phyloP scores from a whole-genome alignment of 1,140 invertebrate species.

The Bicyclus anynana region DNA sequence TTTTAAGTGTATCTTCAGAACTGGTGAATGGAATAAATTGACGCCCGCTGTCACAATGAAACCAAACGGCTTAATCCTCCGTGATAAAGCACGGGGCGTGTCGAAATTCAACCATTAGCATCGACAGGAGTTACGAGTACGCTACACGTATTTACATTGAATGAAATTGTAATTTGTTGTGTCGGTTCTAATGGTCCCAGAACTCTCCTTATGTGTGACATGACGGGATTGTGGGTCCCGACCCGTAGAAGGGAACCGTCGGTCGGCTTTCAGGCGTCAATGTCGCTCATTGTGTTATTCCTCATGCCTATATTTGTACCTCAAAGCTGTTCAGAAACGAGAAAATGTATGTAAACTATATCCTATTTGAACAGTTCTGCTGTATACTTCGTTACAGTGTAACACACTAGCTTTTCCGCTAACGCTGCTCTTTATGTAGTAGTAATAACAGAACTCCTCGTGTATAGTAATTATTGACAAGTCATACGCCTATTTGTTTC shows the following conservation, averaged over 20 bases:
- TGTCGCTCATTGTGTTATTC: slow-evolving; percentile 38
- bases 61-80: slow-evolving; percentile 54
- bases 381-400: background rate
- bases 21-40: slow-evolving; percentile 43
- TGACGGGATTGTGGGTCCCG: slow-evolving; percentile 42
- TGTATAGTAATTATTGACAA: slow-evolving; percentile 7
- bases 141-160: slow-evolving; percentile 66
- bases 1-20: slow-evolving; percentile 21
- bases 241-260: slow-evolving; percentile 43
- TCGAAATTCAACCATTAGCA: slow-evolving; percentile 61
- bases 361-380: slow-evolving; percentile 11
- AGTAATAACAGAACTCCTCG: background rate
- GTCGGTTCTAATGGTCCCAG: slow-evolving; percentile 49
- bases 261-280: slow-evolving; percentile 41
- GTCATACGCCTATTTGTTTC: slow-evolving; percentile 5
- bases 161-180: slow-evolving; percentile 71
- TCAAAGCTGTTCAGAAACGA: slow-evolving; percentile 28
- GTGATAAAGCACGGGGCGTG: slow-evolving; percentile 56
- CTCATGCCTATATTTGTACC: slow-evolving; percentile 45
- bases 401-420: background rate
- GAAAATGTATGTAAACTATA: slow-evolving; percentile 17
- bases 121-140: slow-evolving; percentile 42
- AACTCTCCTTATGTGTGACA: slow-evolving; percentile 55
- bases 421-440: background rate
- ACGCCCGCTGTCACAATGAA: slow-evolving; percentile 40